phyloP scores from a whole-genome alignment of 2,113 vertebrate species.

The Tragelaphus strepsiceros region DNA sequence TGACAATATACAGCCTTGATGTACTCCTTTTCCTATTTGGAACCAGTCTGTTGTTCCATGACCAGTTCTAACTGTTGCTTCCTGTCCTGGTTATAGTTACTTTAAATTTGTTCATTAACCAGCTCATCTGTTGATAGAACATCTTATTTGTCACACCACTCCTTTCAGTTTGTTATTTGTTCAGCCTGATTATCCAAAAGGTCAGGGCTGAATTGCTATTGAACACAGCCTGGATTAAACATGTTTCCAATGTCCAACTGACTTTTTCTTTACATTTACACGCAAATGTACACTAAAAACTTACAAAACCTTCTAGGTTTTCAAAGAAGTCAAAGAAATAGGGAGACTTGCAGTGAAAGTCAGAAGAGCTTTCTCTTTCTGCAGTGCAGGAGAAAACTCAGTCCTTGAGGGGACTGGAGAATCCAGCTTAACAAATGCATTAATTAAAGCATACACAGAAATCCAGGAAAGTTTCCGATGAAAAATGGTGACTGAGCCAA shows the following conservation, averaged over 20 bases:
- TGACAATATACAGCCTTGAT: too few relatives aligned
- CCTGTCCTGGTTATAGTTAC: background rate
- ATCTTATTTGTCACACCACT: background rate
- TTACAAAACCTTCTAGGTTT: background rate
- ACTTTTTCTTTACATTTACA: background rate
- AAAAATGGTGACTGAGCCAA: background rate
- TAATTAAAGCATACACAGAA: background rate
- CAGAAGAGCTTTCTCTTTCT: background rate
- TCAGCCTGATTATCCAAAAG: background rate
- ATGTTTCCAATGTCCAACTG: background rate
- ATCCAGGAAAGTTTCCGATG: background rate
- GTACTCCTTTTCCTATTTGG: too few relatives aligned
- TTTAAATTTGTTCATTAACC: background rate
- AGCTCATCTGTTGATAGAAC: background rate
- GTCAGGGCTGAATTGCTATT: background rate
- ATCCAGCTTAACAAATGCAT: background rate
- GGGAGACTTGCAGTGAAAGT: background rate
- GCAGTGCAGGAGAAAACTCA: background rate
- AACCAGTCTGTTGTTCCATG: too few relatives aligned
- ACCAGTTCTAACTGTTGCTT: too few relatives aligned
- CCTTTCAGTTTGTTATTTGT: background rate
- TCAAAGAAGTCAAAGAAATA: background rate
- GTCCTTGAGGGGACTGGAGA: background rate
- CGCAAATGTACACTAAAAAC: slow-evolving; percentile 59
- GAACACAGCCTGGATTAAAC: background rate